A percentile compares a stretch with the other conserved stretches of the same genome.
phyloP scores from a whole-genome alignment of 1,140 invertebrate species.

The Megalopta genalis region DNA sequence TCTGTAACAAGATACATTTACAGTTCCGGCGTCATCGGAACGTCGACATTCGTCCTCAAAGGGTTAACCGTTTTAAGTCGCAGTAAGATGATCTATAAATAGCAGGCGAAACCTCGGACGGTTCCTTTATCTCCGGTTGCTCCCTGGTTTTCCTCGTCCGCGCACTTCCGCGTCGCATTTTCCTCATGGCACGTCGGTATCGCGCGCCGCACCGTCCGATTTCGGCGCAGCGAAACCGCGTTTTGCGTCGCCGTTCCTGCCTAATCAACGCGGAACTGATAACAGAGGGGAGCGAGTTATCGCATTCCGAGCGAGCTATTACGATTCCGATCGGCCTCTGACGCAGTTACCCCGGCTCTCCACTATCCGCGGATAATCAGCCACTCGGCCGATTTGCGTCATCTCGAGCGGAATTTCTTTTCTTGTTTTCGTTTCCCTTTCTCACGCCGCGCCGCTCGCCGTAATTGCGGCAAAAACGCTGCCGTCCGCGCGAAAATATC shows the following conservation, averaged over 20 bases:
- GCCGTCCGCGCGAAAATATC: no score
- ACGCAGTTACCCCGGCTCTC: not conserved
- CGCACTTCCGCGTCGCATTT: not conserved
- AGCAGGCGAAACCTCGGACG: no score
- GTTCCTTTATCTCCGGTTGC: not conserved
- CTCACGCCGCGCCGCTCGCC: no score
- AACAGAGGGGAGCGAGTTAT: not conserved
- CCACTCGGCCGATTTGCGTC: not conserved
- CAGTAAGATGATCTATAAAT: no score
- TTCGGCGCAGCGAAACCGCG: not conserved
- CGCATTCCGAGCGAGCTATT: not conserved
- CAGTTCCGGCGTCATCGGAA: no score
- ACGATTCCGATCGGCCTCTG: not conserved
- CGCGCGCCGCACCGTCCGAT: not conserved
- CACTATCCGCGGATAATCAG: slow-evolving; percentile 20
- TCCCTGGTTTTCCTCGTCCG: not conserved
- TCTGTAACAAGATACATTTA: no score
- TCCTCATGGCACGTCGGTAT: not conserved
- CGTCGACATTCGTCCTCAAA: no score
- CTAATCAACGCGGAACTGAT: slow-evolving; percentile 12
- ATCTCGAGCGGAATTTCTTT: not conserved
- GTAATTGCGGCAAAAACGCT: no score
- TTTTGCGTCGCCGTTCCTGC: not conserved
- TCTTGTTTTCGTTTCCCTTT: not conserved
- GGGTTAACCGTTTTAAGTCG: no score